Evolutionary conservation across 2,113 vertebrate genomes (phyloP).

Genomic region (Haemorhous mexicanus): DNA sequence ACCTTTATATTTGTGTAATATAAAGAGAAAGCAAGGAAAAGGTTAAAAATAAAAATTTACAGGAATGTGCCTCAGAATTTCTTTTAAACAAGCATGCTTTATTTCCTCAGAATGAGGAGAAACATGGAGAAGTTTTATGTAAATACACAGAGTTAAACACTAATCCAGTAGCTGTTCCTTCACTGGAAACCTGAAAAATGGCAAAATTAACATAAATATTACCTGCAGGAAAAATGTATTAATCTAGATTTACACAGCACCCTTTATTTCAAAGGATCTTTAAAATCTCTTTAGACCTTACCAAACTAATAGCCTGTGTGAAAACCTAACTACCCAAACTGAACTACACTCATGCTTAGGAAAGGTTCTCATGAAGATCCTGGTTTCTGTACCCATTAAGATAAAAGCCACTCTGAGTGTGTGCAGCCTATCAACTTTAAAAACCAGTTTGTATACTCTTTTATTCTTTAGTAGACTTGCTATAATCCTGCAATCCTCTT

Average conservation of each 20-base stretch:
- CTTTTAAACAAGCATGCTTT: conserved; percentile 22
- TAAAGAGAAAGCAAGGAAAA: background rate
- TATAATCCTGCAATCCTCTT: background rate
- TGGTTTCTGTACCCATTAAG: background rate
- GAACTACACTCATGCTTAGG: background rate
- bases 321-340: background rate
- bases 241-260: background rate
- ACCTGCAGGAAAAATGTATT: background rate
- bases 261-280: background rate
- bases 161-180: background rate
- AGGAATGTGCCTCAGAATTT: background rate
- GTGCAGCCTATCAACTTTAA: background rate
- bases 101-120: background rate
- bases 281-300: background rate
- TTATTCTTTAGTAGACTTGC: background rate
- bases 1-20: background rate
- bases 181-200: background rate
- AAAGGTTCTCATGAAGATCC: background rate
- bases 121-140: background rate
- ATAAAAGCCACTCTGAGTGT: background rate
- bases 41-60: conserved; percentile 12
- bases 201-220: background rate
- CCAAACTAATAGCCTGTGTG: background rate
- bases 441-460: background rate
- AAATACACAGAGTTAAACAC: background rate